Conservation (phyloP, 2,888 invertebrate genomes). For the Tenthredo amoena region DNA sequence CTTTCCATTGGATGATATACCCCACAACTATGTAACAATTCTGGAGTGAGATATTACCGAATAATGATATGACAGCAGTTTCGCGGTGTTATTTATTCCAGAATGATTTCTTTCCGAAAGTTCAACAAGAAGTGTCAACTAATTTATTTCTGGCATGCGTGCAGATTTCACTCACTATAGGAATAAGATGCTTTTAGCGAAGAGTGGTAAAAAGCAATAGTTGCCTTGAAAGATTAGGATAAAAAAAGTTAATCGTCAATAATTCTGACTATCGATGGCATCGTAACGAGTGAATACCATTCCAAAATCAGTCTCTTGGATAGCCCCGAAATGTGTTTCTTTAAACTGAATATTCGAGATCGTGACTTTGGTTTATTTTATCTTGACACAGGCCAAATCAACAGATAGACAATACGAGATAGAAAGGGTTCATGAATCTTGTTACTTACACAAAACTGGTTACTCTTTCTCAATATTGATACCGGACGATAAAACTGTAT, state of each 20-base stretch:
- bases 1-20: neutral
- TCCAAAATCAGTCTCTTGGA: neutral
- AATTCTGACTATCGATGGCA: neutral
- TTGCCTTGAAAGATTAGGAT: neutral
- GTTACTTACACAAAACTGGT: neutral
- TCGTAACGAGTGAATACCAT: neutral
- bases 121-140: too few species aligned
- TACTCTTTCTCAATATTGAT: neutral
- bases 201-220: neutral
- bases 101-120: too few species aligned
- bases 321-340: neutral
- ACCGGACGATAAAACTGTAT: neutral
- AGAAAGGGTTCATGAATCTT: neutral
- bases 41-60: neutral
- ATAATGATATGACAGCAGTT: neutral
- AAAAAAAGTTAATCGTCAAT: neutral
- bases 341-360: neutral
- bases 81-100: too few species aligned
- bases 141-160: neutral
- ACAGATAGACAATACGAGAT: neutral
- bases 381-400: neutral
- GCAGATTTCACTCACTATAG: neutral
- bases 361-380: neutral
- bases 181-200: neutral
- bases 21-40: neutral